These are phyloP conservation scores for Gorsachius magnificus DNA, from an alignment of 2,797 vertebrate species.

Conservation along the genomic window DNA sequence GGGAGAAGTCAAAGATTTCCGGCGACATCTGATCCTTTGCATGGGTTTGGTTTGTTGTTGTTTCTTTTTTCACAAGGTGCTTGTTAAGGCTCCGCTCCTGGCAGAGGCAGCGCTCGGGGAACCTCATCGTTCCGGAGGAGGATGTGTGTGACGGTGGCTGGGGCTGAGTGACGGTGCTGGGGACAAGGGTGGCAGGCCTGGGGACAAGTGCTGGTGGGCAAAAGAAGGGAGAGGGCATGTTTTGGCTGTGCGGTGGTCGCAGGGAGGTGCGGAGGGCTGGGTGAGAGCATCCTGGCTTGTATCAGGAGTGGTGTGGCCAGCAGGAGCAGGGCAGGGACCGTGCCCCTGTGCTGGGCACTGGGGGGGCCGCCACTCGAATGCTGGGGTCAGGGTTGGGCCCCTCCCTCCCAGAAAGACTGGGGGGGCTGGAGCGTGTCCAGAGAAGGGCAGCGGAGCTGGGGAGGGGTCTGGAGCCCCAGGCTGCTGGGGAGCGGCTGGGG, in stretches of 20 bases:
- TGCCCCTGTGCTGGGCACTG: too few species aligned
- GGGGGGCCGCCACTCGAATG: too few species aligned
- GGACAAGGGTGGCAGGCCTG: not conserved
- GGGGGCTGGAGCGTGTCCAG: too few species aligned
- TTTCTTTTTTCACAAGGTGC: too few species aligned
- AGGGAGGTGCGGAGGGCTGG: not conserved
- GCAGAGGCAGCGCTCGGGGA: not conserved
- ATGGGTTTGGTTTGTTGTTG: not conserved
- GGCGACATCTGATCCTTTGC: not conserved
- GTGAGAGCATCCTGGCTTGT: not conserved
- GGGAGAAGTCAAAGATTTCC: not conserved
- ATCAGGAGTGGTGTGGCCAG: too few species aligned
- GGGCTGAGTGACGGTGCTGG: not conserved
- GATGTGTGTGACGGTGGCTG: not conserved
- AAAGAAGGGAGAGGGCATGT: accelerated
- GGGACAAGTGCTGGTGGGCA: not conserved
- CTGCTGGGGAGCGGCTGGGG: too few species aligned
- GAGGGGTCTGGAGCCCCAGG: too few species aligned
- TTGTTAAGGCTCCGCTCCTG: not conserved
- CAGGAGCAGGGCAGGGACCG: too few species aligned
- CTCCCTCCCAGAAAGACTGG: too few species aligned
- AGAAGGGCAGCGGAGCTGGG: too few species aligned
- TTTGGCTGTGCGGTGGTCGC: not conserved
- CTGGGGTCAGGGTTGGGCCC: too few species aligned
- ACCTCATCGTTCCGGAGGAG: not conserved